Conservation (phyloP, 2,888 invertebrate species). For the Stratiomys singularior region DNA sequence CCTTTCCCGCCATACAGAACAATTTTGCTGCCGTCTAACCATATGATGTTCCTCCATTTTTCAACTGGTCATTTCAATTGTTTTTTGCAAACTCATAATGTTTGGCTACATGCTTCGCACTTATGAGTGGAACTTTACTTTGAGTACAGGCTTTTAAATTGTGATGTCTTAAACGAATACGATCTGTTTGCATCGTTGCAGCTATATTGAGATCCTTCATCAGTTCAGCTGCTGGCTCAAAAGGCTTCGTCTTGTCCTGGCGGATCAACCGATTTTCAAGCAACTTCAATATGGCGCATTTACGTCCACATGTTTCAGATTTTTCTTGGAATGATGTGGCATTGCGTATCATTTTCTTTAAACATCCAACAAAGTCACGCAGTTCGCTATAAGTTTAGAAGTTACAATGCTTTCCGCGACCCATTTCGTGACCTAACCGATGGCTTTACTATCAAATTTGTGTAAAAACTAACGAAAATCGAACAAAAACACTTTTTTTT, state of each 20-base stretch:
- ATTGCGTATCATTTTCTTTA: neutral
- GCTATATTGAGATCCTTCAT: neutral
- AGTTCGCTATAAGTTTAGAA: neutral
- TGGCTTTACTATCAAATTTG: too few species aligned
- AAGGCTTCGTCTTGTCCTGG: too few species aligned
- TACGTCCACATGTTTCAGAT: neutral
- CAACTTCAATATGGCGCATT: too few species aligned
- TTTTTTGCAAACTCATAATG: constrained; percentile 11
- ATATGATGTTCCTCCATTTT: constrained; percentile 21
- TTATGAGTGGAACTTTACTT: neutral
- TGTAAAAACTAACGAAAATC: too few species aligned
- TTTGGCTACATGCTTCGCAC: constrained; percentile 11
- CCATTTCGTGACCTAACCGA: too few species aligned
- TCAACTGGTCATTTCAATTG: neutral
- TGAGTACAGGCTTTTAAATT: too few species aligned
- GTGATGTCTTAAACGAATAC: neutral
- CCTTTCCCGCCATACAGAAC: constrained; percentile 26
- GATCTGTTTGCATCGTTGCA: neutral
- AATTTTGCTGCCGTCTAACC: constrained; percentile 17
- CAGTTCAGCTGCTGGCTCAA: too few species aligned
- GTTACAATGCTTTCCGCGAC: too few species aligned
- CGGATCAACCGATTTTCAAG: too few species aligned
- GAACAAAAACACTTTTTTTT: too few species aligned
- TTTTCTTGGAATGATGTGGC: neutral
- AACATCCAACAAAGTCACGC: neutral